These are phyloP conservation scores for Hippocampus comes DNA, from an alignment of 2,113 vertebrate species.

Conservation along the genomic window DNA sequence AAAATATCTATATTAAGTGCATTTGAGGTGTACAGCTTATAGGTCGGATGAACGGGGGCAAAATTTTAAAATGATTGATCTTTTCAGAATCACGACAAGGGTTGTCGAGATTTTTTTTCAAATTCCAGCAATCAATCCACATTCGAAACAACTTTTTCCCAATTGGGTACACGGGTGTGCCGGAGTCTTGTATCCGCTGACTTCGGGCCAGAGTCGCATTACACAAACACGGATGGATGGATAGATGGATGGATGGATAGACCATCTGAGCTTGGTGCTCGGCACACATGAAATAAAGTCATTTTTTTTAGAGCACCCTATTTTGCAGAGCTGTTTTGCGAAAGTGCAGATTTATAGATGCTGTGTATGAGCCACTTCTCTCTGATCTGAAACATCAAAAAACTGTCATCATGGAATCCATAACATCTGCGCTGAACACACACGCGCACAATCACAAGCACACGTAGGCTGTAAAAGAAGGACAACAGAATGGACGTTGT, in stretches of 20 bases:
- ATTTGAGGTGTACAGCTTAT: too few species aligned
- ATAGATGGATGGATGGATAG: neutral
- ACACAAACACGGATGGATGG: too few species aligned
- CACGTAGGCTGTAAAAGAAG: conserved; percentile 7
- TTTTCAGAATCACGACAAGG: too few species aligned
- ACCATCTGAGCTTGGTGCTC: neutral
- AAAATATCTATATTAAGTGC: too few species aligned
- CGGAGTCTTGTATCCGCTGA: too few species aligned
- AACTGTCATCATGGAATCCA: conserved; percentile 17
- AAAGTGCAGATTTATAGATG: conserved; percentile 3
- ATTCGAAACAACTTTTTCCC: too few species aligned
- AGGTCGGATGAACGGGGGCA: too few species aligned
- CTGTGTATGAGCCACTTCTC: neutral
- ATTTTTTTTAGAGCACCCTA: neutral
- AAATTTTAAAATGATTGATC: too few species aligned
- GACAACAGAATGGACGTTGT: conserved; percentile 29
- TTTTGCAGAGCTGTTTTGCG: conserved; percentile 2
- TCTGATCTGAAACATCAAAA: conserved; percentile 28
- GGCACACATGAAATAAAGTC: conserved; percentile 14
- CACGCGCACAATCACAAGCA: neutral
- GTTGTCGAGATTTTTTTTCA: too few species aligned
- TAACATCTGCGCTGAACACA: conserved; percentile 15
- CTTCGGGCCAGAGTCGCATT: too few species aligned
- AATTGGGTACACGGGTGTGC: too few species aligned
- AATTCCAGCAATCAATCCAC: too few species aligned